Percentiles rank a stretch among this genome's conserved stretches.
Evolutionary conservation across 2,113 vertebrate genomes (phyloP).

Genomic region (Corythornis madagascariensis): DNA sequence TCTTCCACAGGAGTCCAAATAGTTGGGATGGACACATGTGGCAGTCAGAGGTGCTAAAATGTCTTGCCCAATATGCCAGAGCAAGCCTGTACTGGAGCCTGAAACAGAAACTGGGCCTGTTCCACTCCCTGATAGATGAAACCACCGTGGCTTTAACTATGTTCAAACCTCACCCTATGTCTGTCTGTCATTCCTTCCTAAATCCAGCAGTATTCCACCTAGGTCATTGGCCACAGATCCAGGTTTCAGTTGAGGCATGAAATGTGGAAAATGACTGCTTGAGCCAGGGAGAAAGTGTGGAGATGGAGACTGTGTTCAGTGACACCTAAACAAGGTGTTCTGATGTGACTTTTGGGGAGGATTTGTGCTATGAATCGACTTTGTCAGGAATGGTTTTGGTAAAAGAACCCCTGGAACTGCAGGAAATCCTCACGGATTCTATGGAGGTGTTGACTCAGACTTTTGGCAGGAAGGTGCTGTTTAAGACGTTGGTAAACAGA

Average conservation of each 20-base stretch:
- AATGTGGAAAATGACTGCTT: background rate
- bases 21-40: background rate
- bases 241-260: background rate
- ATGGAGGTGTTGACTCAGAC: background rate
- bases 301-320: background rate
- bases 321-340: background rate
- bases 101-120: background rate
- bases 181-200: background rate
- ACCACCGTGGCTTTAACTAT: background rate
- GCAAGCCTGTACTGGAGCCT: background rate
- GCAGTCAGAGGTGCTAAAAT: background rate
- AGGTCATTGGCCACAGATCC: background rate
- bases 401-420: background rate
- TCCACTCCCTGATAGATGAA: slow-evolving; percentile 1
- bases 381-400: background rate
- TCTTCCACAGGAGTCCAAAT: background rate
- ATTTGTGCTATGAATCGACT: background rate
- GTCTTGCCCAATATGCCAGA: background rate
- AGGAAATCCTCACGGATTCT: background rate
- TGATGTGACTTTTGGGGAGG: background rate
- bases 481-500: slow-evolving; percentile 11
- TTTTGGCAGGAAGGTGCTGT: background rate
- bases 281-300: background rate
- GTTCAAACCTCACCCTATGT: background rate
- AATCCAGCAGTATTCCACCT: background rate